A percentile compares a stretch with the other conserved stretches of the same genome.
phyloP scores from a whole-genome alignment of 23 tunicate genomes.

The Aplidium turbinatum region DNA sequence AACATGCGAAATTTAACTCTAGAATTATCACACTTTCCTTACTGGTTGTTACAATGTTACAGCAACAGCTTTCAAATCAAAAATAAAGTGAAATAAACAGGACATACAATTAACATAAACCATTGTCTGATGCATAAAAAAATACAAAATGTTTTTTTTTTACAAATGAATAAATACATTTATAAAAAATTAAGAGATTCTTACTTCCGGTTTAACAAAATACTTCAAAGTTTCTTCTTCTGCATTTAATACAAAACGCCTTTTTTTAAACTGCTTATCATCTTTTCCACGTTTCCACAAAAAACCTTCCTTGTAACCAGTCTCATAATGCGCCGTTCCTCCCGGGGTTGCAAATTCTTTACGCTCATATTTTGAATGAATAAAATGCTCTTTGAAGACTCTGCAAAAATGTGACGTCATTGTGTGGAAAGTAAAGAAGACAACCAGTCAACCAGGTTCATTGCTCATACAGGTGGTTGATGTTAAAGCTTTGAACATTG shows the following conservation, averaged over 20 bases:
- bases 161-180: neutral
- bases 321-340: constrained; percentile 78
- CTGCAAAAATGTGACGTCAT: constrained; percentile 34
- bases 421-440: too few species aligned
- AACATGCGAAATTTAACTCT: too few species aligned
- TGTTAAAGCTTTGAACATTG: too few species aligned
- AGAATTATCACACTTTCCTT: too few species aligned
- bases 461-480: too few species aligned
- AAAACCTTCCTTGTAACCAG: constrained; percentile 54
- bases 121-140: neutral
- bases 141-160: neutral
- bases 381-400: constrained; percentile 89
- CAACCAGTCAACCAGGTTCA: too few species aligned
- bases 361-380: constrained; percentile 79
- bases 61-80: too few species aligned
- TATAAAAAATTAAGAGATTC: too few species aligned
- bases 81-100: neutral
- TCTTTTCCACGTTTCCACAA: constrained; percentile 88
- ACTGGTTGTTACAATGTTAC: too few species aligned
- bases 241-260: constrained; percentile 69
- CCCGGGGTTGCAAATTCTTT: constrained; percentile 83
- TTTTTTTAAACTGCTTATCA: constrained; percentile 63
- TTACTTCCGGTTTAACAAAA: constrained; percentile 84
- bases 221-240: constrained; percentile 84
- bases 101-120: neutral